Base-by-base conservation (phyloP, 1,140 invertebrate genomes). In the Hestina assimilis region DNA sequence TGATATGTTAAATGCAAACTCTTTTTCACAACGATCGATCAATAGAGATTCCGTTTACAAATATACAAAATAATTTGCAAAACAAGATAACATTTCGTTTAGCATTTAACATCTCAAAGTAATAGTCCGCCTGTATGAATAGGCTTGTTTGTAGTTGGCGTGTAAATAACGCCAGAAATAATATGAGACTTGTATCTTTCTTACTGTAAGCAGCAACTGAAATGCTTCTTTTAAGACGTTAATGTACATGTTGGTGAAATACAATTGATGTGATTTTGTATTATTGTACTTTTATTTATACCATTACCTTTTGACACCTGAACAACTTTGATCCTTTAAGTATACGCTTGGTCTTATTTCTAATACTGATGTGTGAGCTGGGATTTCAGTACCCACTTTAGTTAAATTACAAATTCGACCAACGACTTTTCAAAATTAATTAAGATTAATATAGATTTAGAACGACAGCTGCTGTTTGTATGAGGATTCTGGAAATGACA, bases 231-330 rank as follows among this genome's bases (percentile, higher is more conserved):
- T 80, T 83, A 85, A 85, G 79, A 86, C 73, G 75, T 84, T 86
- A 82, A 75, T 87, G 77, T 88, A 88, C 78, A 85, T 87, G 83
- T 87, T 89, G 83, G 76, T 89, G 83, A 85, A 88, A 85, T 89
- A 89, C 86, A 89, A 83, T 89, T 83, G 83, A 89, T 89, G 86
- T 89, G 83, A 87, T 87, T 89, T 88, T 86, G 63, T 83, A 86
- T 69, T 15, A 41, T 59, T 69, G 71, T 50, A 41, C 35, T 83
- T 83, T 83, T 71, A 79, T 80, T 81, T 75, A 21, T 38, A 35
- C 12, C 35, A 38, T 21, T 17, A 38, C 12, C 26, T 51, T 35
- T 8, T 3, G 20, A 11, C 17, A 15, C 0, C 23, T 21, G n/a
- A 20, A 21, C 21, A 12, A 31, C 9, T n/a, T 28, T 1, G 5